phyloP scores from a whole-genome alignment of 2,888 invertebrate genomes.

The Agrochola litura region DNA sequence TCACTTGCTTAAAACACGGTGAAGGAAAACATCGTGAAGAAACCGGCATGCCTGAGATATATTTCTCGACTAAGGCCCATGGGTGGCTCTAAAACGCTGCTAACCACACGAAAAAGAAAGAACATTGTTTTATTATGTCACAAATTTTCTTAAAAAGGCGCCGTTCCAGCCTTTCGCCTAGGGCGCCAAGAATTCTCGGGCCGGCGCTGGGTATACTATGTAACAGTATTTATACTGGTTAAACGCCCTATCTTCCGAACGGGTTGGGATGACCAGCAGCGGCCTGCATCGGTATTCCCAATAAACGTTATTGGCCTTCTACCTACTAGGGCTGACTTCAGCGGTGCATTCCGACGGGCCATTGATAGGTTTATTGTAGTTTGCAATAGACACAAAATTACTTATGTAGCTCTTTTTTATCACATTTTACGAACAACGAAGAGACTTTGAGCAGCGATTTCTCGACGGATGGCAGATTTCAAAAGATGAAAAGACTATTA shows the following conservation, averaged over 20 bases:
- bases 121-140: no score
- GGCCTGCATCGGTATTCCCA: background rate
- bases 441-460: background rate
- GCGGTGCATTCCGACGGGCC: background rate
- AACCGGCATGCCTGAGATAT: no score
- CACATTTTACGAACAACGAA: background rate
- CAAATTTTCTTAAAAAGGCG: no score
- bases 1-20: no score
- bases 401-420: background rate
- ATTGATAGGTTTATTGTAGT: background rate
- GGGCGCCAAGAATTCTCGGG: no score
- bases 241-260: no score
- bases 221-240: background rate
- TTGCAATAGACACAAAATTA: background rate
- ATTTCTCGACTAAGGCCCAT: no score
- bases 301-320: background rate
- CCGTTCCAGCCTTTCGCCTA: no score
- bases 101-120: no score
- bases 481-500: conserved; percentile 8
- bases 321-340: background rate
- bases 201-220: no score
- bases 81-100: no score
- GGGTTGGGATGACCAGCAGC: background rate
- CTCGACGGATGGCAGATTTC: background rate
- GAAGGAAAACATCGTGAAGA: no score